phyloP scores from a whole-genome alignment of 2,888 invertebrate species.

The Lycaena phlaeas region DNA sequence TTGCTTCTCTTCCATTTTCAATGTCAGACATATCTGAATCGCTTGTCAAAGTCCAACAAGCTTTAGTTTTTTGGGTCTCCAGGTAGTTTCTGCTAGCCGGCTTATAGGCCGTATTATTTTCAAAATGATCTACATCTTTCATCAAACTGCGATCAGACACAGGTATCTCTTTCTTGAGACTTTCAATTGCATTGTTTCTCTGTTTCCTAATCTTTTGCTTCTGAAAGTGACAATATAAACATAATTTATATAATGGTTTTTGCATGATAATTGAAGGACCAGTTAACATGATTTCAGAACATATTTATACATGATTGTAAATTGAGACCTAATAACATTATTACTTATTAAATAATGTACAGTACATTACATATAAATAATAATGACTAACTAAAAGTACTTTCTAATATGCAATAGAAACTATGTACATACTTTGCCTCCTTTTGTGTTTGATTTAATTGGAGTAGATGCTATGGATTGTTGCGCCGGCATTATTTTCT shows the following conservation, averaged over 20 bases:
- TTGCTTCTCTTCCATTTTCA: constrained; percentile 68
- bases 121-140: constrained; percentile 56
- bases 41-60: constrained; percentile 64
- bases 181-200: constrained; percentile 58
- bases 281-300: too few species aligned
- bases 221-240: constrained; percentile 28
- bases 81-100: constrained; percentile 49
- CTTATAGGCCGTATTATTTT: constrained; percentile 48
- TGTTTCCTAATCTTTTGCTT: constrained; percentile 65
- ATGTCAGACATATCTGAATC: constrained; percentile 80
- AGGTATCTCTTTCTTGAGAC: constrained; percentile 59
- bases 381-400: too few species aligned
- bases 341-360: neutral
- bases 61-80: constrained; percentile 39
- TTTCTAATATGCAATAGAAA: too few species aligned
- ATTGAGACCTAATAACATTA: too few species aligned
- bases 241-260: too few species aligned
- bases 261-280: too few species aligned
- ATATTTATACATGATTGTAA: too few species aligned
- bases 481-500: constrained; percentile 75
- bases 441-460: constrained; percentile 51
- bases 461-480: constrained; percentile 72
- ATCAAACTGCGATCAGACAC: constrained; percentile 54
- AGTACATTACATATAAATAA: neutral
- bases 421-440: constrained; percentile 69